Evolutionary conservation across 2,888 invertebrate genomes (phyloP).

Genomic region (Muschampia plurimacula): DNA sequence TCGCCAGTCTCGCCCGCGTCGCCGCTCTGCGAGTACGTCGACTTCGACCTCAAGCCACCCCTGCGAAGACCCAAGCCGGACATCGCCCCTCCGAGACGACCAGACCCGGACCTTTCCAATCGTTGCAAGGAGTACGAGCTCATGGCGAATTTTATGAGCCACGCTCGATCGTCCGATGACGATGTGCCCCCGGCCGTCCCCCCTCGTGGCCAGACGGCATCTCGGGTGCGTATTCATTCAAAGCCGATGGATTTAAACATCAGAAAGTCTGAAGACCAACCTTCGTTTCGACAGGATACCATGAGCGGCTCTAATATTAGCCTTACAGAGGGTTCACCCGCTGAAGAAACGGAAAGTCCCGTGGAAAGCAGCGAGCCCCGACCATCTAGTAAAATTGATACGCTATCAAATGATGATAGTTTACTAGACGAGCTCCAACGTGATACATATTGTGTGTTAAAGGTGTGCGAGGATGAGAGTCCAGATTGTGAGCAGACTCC

Average conservation of each 20-base stretch:
- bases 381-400: constrained; percentile 51
- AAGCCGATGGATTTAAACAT: constrained; percentile 78
- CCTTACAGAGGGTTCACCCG: constrained; percentile 46
- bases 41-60: constrained; percentile 60
- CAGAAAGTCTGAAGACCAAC: constrained; percentile 90
- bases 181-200: constrained; percentile 69
- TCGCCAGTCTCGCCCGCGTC: constrained; percentile 50
- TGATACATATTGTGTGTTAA: constrained; percentile 73
- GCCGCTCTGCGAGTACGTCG: constrained; percentile 63
- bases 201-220: constrained; percentile 57
- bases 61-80: constrained; percentile 56
- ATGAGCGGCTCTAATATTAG: constrained; percentile 78
- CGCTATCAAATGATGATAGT: constrained; percentile 74
- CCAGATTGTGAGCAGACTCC: constrained; percentile 46
- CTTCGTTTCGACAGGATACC: constrained; percentile 56
- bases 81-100: constrained; percentile 47
- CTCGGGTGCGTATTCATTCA: constrained; percentile 50
- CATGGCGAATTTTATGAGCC: constrained; percentile 74
- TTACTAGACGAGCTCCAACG: constrained; percentile 75
- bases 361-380: constrained; percentile 41
- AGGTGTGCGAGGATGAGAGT: constrained; percentile 73
- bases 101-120: constrained; percentile 49
- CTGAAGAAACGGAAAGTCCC: constrained; percentile 43
- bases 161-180: constrained; percentile 55
- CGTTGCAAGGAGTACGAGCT: constrained; percentile 76